Evolutionary conservation across 2,797 vertebrate genomes (phyloP).

Genomic region (Liasis olivaceus): DNA sequence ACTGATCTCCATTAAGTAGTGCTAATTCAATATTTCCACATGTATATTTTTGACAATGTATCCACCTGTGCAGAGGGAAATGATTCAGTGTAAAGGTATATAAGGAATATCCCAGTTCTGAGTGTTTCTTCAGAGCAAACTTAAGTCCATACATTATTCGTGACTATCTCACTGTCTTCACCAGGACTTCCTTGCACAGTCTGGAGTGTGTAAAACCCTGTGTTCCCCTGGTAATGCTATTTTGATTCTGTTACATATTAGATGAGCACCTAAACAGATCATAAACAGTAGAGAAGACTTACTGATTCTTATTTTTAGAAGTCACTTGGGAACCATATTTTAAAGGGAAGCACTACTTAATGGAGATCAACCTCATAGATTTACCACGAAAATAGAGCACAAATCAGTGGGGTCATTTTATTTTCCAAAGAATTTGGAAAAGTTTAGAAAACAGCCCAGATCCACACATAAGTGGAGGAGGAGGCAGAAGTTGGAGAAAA

Average conservation of each 20-base stretch:
- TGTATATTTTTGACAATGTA: too few relatives aligned
- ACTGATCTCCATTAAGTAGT: too few relatives aligned
- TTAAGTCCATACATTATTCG: neutral
- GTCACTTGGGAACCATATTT: constrained; percentile 83
- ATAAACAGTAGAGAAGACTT: constrained; percentile 79
- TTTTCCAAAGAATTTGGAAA: constrained; percentile 64
- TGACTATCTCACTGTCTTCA: too few relatives aligned
- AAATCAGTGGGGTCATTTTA: constrained; percentile 76
- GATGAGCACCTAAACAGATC: constrained; percentile 81
- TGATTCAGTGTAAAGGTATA: too few relatives aligned
- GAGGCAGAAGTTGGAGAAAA: constrained; percentile 54
- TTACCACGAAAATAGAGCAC: constrained; percentile 79
- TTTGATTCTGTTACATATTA: constrained; percentile 76
- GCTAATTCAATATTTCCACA: too few relatives aligned
- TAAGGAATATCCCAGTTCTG: too few relatives aligned
- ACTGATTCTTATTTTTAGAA: constrained; percentile 80
- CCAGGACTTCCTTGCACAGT: neutral
- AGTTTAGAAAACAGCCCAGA: constrained; percentile 32
- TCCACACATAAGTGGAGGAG: neutral
- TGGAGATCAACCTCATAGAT: constrained; percentile 74
- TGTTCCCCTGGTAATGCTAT: constrained; percentile 21
- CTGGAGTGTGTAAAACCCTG: neutral
- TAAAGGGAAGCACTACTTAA: constrained; percentile 84
- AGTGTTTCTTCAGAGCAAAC: too few relatives aligned
- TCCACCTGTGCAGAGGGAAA: too few relatives aligned